Evolutionary conservation across 1,140 invertebrate species (phyloP).

Genomic region (Drosophila bifasciata): DNA sequence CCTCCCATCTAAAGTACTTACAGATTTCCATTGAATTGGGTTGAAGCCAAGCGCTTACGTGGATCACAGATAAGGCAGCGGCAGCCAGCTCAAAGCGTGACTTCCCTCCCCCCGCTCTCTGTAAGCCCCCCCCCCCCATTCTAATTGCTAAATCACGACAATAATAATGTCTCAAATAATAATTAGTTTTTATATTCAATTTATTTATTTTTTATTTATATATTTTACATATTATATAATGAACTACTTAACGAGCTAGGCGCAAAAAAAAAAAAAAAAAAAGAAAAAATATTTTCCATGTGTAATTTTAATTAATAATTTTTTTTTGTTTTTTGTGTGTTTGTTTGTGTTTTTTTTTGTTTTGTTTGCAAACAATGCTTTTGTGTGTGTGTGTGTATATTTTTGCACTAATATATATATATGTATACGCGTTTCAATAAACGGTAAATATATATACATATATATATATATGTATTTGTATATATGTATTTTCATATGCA

Average conservation of each 20-base stretch:
- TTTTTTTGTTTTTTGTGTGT: constrained; percentile 46
- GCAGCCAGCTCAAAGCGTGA: no score
- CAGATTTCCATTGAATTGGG: no score
- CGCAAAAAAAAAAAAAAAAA: constrained; percentile 79
- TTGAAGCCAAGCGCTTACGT: no score
- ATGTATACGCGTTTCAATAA: constrained; percentile 63
- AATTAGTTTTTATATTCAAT: constrained; percentile 75
- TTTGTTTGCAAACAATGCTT: constrained; percentile 22
- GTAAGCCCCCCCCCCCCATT: no score
- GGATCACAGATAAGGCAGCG: no score
- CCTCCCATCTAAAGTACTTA: neutral
- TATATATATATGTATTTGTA: constrained; percentile 37
- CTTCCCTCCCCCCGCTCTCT: no score
- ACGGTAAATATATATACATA: no score
- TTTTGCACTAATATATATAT: constrained; percentile 55
- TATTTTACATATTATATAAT: constrained; percentile 81
- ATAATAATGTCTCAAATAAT: neutral
- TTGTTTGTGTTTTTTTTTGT: constrained; percentile 44
- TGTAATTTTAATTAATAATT: constrained; percentile 24
- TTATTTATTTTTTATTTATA: constrained; percentile 78
- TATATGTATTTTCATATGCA: constrained; percentile 12
- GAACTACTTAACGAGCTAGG: constrained; percentile 73
- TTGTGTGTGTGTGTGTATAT: constrained; percentile 32
- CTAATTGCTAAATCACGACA: constrained; percentile 4
- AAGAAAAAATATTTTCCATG: constrained; percentile 43